These are phyloP conservation scores for Bungarus multicinctus DNA, from an alignment of 2,113 vertebrate species.

Conservation along the genomic window DNA sequence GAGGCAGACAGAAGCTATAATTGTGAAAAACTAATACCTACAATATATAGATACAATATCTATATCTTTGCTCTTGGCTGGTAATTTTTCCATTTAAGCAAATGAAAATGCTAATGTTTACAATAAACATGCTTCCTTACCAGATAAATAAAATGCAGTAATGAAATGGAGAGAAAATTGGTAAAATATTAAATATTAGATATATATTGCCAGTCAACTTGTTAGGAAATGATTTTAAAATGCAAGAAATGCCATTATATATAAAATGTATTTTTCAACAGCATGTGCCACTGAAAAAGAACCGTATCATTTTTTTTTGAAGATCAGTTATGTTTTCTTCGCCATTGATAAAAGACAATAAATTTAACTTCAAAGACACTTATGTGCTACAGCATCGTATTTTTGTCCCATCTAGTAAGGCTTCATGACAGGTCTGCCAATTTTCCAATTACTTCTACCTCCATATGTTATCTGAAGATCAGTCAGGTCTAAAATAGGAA, in stretches of 20 bases:
- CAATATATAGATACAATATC: not conserved
- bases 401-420: conserved; percentile 84
- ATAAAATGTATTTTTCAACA: conserved; percentile 74
- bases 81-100: not conserved
- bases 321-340: conserved; percentile 76
- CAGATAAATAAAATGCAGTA: not conserved
- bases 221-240: conserved; percentile 50
- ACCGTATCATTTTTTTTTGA: conserved; percentile 73
- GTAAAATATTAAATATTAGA: not conserved
- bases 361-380: conserved; percentile 80
- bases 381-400: conserved; percentile 74
- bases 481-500: conserved; percentile 87
- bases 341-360: conserved; percentile 78
- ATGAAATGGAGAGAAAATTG: not conserved
- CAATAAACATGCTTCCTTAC: not conserved
- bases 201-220: conserved; percentile 38
- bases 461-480: conserved; percentile 88
- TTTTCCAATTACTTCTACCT: conserved; percentile 93
- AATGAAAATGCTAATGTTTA: not conserved
- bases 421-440: conserved; percentile 92
- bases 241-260: conserved; percentile 66
- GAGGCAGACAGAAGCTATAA: not conserved
- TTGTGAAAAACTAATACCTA: not conserved
- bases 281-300: conserved; percentile 71
- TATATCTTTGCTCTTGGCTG: not conserved